Conservation (phyloP, 2,888 invertebrate species). For the Apamea sordens region DNA sequence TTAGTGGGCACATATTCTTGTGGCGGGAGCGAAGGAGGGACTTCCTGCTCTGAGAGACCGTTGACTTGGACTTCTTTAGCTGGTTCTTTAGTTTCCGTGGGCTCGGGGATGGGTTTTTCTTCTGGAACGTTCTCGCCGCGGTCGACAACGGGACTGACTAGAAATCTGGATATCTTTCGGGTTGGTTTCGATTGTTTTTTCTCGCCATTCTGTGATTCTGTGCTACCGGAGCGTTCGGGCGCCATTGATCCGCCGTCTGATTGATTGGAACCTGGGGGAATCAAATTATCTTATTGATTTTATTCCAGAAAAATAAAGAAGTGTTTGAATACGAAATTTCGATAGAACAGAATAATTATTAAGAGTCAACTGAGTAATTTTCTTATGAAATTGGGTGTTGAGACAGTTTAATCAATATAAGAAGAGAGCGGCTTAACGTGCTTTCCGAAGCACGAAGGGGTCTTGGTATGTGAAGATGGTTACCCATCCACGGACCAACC, state of each 20-base stretch:
- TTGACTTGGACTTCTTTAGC: conserved; percentile 70
- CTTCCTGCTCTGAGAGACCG: conserved; percentile 75
- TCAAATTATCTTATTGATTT: background rate
- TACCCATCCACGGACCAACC: too few species aligned
- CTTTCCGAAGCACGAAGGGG: too few species aligned
- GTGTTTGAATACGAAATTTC: too few species aligned
- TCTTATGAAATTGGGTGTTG: too few species aligned
- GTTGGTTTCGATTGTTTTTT: conserved; percentile 89
- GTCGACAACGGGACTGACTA: conserved; percentile 95
- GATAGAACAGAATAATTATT: too few species aligned
- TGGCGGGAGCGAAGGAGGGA: conserved; percentile 55
- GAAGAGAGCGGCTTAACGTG: too few species aligned
- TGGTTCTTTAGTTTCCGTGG: conserved; percentile 55
- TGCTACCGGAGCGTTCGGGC: conserved; percentile 83
- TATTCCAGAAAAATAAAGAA: too few species aligned
- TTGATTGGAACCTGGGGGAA: conserved; percentile 84
- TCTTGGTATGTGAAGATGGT: too few species aligned
- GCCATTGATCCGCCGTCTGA: conserved; percentile 85
- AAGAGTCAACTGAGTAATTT: too few species aligned
- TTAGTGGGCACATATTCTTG: conserved; percentile 78
- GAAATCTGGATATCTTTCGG: conserved; percentile 94
- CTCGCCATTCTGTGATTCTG: conserved; percentile 83
- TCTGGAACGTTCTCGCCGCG: conserved; percentile 81
- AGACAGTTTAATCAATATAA: too few species aligned
- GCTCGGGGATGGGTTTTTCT: conserved; percentile 66